Base-by-base conservation (phyloP, 2,113 vertebrate genomes). In the Merops nubicus region DNA sequence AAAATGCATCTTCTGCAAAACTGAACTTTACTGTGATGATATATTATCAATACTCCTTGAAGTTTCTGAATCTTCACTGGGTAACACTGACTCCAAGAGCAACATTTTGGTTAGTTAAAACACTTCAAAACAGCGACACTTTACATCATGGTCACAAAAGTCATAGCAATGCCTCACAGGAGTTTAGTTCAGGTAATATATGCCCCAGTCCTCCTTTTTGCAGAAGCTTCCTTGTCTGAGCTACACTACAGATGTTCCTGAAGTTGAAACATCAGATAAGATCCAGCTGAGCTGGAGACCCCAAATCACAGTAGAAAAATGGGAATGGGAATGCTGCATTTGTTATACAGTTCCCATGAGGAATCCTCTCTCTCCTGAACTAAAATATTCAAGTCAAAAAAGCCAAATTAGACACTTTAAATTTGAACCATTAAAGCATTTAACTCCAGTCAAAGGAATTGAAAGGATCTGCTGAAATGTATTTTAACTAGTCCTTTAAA, bases 1-100 rank as follows among this genome's bases (percentile, higher is more conserved):
- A 93, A 92, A 93, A 72, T 19, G 15, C 36, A 72, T 84, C 90
- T 94, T 96, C 83, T 96, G 56, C 51, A 96, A 85, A 94, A 68
- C 56, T 72, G 50, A 93, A 78, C 60, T 91, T 92, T 68, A 86
- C 12, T 70, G 25, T 0, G 0, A 78, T 56, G 80, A 93, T 95
- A 80, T 82, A 59, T 40, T 69, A 88, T 56, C 53, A 76, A 80
- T 75, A 78, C 53, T 72, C 20, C 36, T 84, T 64, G 40, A 84
- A 73, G 43, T 81, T 92, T 82, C 85, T 84, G 90, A 73, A 64
- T 96, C 76, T 93, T 94, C 73, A 70, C 28, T 0, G 2, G 23
- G 13, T 26, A 84, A 81, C 13, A 28, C 21, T 83, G 56, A 86
- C 40, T 90, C 60, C 50, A 78, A 94, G 15, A 38, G 82, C 88